Evolutionary conservation across 53 echinoderm and acorn worm species (phyloP).

Genomic region (Holothuria scabra): DNA sequence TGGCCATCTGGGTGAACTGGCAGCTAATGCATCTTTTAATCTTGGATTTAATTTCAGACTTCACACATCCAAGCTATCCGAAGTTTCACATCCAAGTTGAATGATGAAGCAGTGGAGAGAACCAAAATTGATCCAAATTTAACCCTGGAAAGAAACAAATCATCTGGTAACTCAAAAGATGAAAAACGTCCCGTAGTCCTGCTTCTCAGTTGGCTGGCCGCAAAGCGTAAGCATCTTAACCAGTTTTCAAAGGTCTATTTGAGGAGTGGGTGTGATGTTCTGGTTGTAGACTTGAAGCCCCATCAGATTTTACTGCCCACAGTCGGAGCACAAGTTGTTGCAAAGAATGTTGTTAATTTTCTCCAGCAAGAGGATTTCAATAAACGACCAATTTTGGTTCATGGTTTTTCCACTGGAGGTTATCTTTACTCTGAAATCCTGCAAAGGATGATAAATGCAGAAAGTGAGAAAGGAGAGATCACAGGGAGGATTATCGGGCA

Average conservation of each 20-base stretch:
- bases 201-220: slow-evolving; percentile 88
- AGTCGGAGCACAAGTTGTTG: slow-evolving; percentile 80
- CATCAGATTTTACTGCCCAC: slow-evolving; percentile 81
- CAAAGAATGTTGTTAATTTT: slow-evolving; percentile 79
- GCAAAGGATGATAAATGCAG: slow-evolving; percentile 65
- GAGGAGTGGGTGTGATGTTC: slow-evolving; percentile 82
- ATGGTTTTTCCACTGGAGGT: slow-evolving; percentile 89
- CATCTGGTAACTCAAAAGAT: not conserved
- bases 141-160: slow-evolving; percentile 12
- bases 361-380: slow-evolving; percentile 70
- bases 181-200: slow-evolving; percentile 81
- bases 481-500: slow-evolving; percentile 83
- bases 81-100: not conserved
- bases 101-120: not conserved
- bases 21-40: too few species aligned
- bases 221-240: slow-evolving; percentile 80
- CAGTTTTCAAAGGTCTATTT: slow-evolving; percentile 79
- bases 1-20: too few species aligned
- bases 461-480: slow-evolving; percentile 63
- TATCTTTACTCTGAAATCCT: slow-evolving; percentile 91
- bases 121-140: slow-evolving; percentile 32
- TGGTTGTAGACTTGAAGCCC: slow-evolving; percentile 69
- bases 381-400: slow-evolving; percentile 79
- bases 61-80: not conserved
- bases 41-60: slow-evolving; percentile 4